Evolutionary conservation across 2,797 vertebrate species (phyloP), one percentile per base, ranked within the genome.

Genomic region (Monodelphis domestica): DNA sequence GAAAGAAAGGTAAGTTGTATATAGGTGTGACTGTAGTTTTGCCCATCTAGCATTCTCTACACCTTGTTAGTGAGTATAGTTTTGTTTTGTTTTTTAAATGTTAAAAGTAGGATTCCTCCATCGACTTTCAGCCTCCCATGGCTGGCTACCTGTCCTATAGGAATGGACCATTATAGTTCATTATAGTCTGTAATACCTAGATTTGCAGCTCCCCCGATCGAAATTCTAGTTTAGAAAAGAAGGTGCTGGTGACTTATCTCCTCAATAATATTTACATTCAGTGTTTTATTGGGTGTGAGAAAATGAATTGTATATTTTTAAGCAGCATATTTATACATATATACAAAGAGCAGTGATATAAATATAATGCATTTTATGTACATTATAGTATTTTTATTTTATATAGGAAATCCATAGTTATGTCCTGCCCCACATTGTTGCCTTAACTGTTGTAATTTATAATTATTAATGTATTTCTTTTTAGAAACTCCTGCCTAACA

Each of bases 231-330:
- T 14, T 14, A 90, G 63, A 94, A 91, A 51, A 5, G 90, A 45
- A 95, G 59, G 54, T 89, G 11, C 12, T 17, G 52, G 15, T 89
- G 53, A 54, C 17, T 33, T 93, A 84, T 70, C 50, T 55, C 59
- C 54, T 93, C 63, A n/a, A 53, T 38, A 91, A 84, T 56, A 92
- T 54, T n/a, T 52, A 91, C 51, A 33, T 63, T 89, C 50, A 93
- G 91, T 89, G 54, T 30, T 88, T 33, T 87, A 59, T 87, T 93
- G 63, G 84, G 45, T 89, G 45, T 89, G 50, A 55, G 90, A 95
- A 95, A 3, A 33, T 54, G 7, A 87, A 45, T 33, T 88, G 33
- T 93, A n/a, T 88, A 29, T 88, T 95, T 92, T 90, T 93, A 93
- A 57, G 15, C 55, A 21, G 28, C 4, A 52, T 59, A 38, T 55